Base-by-base conservation (phyloP, 2,888 invertebrate species). In the Erebia aethiops region DNA sequence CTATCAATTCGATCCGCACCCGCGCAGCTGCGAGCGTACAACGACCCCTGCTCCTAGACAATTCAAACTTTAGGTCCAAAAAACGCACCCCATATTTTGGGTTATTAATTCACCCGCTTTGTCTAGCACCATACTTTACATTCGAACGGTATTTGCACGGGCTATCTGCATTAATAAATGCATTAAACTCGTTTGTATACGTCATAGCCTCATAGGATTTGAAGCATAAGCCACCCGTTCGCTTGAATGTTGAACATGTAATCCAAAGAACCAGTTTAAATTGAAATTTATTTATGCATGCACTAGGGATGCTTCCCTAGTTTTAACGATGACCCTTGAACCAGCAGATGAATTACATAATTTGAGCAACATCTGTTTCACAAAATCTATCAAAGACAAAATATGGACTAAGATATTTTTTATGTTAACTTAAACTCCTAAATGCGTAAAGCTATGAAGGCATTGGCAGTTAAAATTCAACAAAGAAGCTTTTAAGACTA, bases 1-100 rank as follows among this genome's bases (percentile, higher is more conserved):
- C 81, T 91, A 92, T 92, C 92, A 91, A 90, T 89, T 91, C 84
- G 89, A 91, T 89, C 86, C 81, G 84, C 83, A 86, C 87, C 85
- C 83, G 87, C 88, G 88, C 92, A 92, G 92, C 92, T 92, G 92
- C 90, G 88, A 81, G 67, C 67, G 67, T 49, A 76, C 89, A 84
- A 81, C 88, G 88, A 88, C 89, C 91, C 89, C 84, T 78, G 75
- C 70, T 72, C 71, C 72, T 77, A 79, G 79, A 79, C 82, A 79
- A 83, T 82, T 80, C 80, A 82, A 56, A 81, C 82, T 80, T 77
- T 75, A 81, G 74, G 76, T 75, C 79, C 77, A 82, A 86, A 88
- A 85, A 87, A 86, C 74, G 75, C 84, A 84, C 90, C 90, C 89
- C 77, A 85, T 86, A 87, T 86, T 87, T 87, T 84, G 80, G 82